Percentiles rank a stretch among this genome's conserved stretches.
Conservation (phyloP, 2,888 invertebrate species). For the Cosmopolites sordidus region DNA sequence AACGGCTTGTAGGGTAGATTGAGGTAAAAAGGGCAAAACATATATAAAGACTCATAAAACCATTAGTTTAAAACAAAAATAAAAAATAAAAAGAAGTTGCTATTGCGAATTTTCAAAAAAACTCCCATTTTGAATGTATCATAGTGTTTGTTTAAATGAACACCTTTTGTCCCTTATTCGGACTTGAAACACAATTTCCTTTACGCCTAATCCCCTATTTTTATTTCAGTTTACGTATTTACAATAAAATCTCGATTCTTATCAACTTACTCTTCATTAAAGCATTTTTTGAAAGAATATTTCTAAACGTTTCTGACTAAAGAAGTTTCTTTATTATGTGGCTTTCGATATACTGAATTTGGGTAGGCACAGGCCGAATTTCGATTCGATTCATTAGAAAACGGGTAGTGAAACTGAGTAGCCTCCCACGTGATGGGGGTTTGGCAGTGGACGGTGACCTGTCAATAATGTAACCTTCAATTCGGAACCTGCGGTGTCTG, state of each 20-base stretch:
- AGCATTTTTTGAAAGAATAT: slow-evolving; percentile 5
- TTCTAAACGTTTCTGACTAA: slow-evolving; percentile 17
- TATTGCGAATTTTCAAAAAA: too few species aligned
- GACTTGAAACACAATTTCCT: too few species aligned
- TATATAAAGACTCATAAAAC: too few species aligned
- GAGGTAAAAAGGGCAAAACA: slow-evolving; percentile 8
- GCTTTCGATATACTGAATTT: slow-evolving; percentile 47
- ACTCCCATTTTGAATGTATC: slow-evolving; percentile 15
- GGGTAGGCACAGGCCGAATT: slow-evolving; percentile 94
- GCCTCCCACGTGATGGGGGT: slow-evolving; percentile 95
- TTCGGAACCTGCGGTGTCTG: slow-evolving; percentile 88
- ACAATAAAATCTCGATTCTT: slow-evolving; percentile 28
- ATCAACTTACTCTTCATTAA: slow-evolving; percentile 6
- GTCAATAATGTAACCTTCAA: slow-evolving; percentile 60
- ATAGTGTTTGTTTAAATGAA: slow-evolving; percentile 16
- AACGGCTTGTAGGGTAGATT: slow-evolving; percentile 7
- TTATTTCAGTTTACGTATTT: slow-evolving; percentile 19
- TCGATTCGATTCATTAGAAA: slow-evolving; percentile 93
- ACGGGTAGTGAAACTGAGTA: slow-evolving; percentile 93
- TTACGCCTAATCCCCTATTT: too few species aligned
- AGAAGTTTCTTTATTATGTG: slow-evolving; percentile 18
- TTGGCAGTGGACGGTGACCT: slow-evolving; percentile 61
- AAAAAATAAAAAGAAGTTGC: slow-evolving; percentile 8
- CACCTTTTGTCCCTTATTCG: too few species aligned
- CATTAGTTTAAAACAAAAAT: slow-evolving; percentile 10